These are phyloP conservation scores for Sebastes trivittatus DNA, from an alignment of 2,797 vertebrate species.

Conservation along the genomic window DNA sequence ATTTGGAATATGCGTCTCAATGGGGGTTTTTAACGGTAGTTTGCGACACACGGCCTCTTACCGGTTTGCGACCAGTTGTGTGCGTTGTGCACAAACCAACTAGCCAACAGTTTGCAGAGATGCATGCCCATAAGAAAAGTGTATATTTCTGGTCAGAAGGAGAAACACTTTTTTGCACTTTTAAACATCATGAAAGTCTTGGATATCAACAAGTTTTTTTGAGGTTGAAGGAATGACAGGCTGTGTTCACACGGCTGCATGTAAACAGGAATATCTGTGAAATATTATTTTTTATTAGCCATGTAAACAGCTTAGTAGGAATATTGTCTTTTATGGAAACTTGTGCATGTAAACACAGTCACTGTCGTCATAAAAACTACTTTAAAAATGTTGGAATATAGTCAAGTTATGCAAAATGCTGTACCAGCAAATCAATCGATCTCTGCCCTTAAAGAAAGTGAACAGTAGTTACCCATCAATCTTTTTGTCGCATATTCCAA, in stretches of 20 bases:
- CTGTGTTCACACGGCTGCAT: too few relatives aligned
- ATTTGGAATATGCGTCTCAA: too few relatives aligned
- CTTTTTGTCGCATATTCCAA: conserved; percentile 37
- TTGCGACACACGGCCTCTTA: too few relatives aligned
- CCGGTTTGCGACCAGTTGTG: too few relatives aligned
- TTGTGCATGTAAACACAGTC: neutral
- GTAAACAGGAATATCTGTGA: neutral
- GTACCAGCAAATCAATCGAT: conserved; percentile 10
- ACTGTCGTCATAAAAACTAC: neutral
- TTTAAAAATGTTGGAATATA: neutral
- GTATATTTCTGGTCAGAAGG: neutral
- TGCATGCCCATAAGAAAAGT: neutral
- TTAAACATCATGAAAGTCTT: neutral
- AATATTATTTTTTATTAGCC: neutral
- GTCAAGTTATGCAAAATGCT: conserved; percentile 7
- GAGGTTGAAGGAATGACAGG: too few relatives aligned
- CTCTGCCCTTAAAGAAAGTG: neutral
- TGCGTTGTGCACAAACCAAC: neutral
- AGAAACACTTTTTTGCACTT: neutral
- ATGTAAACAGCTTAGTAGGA: neutral
- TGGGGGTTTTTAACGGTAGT: too few relatives aligned
- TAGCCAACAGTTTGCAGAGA: too few relatives aligned
- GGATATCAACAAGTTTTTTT: neutral
- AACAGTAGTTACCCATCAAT: conserved; percentile 18
- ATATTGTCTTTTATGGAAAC: neutral